A percentile compares a stretch with the other conserved stretches of the same genome.
These are phyloP conservation scores for Pollenia griseotomentosa DNA, from an alignment of 2,888 invertebrate species.

Conservation along the genomic window DNA sequence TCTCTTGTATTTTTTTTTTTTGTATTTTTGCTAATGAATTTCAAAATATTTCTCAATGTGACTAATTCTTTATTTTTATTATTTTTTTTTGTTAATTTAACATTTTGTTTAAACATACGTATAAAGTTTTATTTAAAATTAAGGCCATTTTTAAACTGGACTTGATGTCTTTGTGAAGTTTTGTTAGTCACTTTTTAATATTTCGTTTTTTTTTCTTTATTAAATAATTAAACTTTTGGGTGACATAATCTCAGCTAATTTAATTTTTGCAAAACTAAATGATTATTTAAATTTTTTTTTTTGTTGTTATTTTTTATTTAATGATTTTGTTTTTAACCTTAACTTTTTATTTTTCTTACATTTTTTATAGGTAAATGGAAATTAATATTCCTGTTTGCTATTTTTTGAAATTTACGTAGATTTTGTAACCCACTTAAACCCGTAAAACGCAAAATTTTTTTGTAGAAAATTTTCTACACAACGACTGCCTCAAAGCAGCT, in stretches of 20 bases:
- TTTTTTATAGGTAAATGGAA: conserved; percentile 2
- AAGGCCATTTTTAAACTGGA: too few species aligned
- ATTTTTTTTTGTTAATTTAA: neutral
- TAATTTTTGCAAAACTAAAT: conserved; percentile 24
- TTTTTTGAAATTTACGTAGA: conserved; percentile 56
- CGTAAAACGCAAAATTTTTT: conserved; percentile 37
- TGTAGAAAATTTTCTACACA: neutral
- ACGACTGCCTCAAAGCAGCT: conserved; percentile 8
- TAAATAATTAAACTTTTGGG: neutral
- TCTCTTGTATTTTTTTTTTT: conserved; percentile 43
- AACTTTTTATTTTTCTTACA: conserved; percentile 28
- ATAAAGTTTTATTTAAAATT: too few species aligned
- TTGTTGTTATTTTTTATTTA: conserved; percentile 13
- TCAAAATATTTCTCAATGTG: conserved; percentile 35
- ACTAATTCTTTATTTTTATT: conserved; percentile 41
- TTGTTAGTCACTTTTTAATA: neutral
- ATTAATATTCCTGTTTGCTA: neutral
- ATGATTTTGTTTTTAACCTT: conserved; percentile 27
- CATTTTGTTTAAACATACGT: too few species aligned
- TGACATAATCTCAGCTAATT: conserved; percentile 58
- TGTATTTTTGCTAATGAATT: conserved; percentile 47
- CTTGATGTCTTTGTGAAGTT: neutral
- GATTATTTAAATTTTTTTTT: conserved; percentile 23
- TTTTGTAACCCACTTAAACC: conserved; percentile 54
- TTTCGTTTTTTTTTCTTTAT: neutral